Base-by-base conservation (phyloP, 2,888 invertebrate species). In the Neocrepidodera transversa region DNA sequence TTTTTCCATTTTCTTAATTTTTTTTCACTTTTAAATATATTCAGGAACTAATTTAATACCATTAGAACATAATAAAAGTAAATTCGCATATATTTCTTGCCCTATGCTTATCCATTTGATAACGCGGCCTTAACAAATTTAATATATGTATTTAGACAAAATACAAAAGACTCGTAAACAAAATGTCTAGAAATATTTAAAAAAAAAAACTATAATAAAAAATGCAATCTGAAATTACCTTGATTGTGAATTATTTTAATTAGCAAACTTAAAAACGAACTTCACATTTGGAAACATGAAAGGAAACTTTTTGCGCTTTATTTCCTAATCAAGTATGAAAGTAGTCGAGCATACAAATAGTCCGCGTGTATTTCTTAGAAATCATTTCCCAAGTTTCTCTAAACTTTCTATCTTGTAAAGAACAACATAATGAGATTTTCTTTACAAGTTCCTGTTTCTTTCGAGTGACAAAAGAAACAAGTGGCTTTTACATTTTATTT, bases 361-460 rank as follows among this genome's bases (percentile, higher is more conserved):
- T 20, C 38, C 45, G 45, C 50, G 23, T 36, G 60, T 55, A 35
- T 60, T 51, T 52, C 55, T 50, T 56, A 60, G 60, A 60, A 60
- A 60, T 60, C 55, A 56, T 60, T 60, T 51, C 47, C 51, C 38
- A 48, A 60, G 51, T 55, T 56, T 26, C 38, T 45, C 45, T 55
- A 38, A 60, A 60, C 55, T 56, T 60, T 60, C 47, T 60, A 56
- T 60, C 60, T 56, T 40, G 51, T 56, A 60, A 60, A 60, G 60
- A 56, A 60, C 60, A 56, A 60, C 60, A 55, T 60, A 60, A 60
- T 60, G 51, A 60, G 60, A 60, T 55, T 60, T 60, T n/a, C 35
- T 50, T 60, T 20, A 30, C 54, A 38, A 60, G 55, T 60, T 55
- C 55, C 47, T 45, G 51, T 51, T 47, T 36, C 51, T 53, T 56